phyloP scores from a whole-genome alignment of 2,797 vertebrate species.

The Mormyrus hasselquistii region DNA sequence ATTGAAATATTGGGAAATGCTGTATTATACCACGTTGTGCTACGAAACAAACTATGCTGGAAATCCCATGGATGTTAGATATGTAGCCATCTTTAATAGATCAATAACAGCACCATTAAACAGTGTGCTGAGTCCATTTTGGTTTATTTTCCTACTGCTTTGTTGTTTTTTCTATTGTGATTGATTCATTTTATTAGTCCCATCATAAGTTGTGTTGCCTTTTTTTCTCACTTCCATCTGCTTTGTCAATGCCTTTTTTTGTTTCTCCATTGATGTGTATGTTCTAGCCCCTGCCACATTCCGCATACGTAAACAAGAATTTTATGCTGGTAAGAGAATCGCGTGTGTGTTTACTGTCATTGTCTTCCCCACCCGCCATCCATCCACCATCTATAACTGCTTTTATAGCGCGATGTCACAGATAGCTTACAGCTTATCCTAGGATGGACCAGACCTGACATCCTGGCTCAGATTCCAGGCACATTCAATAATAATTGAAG shows the following conservation, averaged over 20 bases:
- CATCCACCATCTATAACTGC: neutral
- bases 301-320: conserved; percentile 55
- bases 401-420: neutral
- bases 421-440: neutral
- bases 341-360: neutral
- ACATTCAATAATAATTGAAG: neutral
- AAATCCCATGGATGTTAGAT: neutral
- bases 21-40: neutral
- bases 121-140: neutral
- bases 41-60: neutral
- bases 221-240: neutral
- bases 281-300: conserved; percentile 56
- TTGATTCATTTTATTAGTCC: neutral
- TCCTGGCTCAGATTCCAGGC: neutral
- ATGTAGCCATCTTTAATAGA: neutral
- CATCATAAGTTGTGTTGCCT: neutral
- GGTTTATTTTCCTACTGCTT: neutral
- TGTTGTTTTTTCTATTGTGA: neutral
- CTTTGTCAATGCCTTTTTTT: conserved; percentile 10
- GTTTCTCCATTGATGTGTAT: conserved; percentile 28
- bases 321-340: conserved; percentile 56
- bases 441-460: neutral
- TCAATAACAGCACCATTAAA: neutral
- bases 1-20: neutral
- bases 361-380: neutral